phyloP scores from a whole-genome alignment of 2,797 vertebrate genomes.

The Allenopithecus nigroviridis region DNA sequence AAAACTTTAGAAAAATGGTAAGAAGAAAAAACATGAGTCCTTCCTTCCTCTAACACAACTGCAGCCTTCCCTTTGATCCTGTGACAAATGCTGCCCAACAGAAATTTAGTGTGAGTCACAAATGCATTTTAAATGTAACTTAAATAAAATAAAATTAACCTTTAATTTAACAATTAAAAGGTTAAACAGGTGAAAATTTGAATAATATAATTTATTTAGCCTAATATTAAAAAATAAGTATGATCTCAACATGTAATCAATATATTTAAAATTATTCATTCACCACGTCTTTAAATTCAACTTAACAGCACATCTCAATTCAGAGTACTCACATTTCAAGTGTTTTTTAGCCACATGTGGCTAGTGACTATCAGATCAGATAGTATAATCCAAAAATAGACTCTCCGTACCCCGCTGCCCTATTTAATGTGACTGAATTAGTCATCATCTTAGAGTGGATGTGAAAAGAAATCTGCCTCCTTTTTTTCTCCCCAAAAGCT shows the following conservation, averaged over 20 bases:
- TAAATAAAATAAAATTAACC: conserved; percentile 1
- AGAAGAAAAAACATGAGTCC: neutral
- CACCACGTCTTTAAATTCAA: neutral
- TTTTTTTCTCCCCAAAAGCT: neutral
- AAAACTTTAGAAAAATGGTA: conserved; percentile 5
- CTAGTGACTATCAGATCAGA: neutral
- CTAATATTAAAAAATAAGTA: neutral
- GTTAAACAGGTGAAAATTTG: conserved; percentile 31
- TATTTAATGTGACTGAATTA: conserved; percentile 8
- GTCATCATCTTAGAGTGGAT: neutral
- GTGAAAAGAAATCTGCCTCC: neutral
- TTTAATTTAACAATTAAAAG: neutral
- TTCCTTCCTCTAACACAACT: neutral
- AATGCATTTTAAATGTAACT: neutral
- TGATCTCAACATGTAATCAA: neutral
- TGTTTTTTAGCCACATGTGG: neutral
- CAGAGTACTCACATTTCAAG: neutral
- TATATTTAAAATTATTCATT: neutral
- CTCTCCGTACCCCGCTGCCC: neutral
- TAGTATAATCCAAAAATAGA: neutral
- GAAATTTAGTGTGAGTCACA: conserved; percentile 6
- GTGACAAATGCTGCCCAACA: neutral
- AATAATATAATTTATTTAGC: conserved; percentile 15
- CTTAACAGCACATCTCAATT: neutral
- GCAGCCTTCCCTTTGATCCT: neutral